Evolutionary conservation across 2,113 vertebrate species (phyloP), one percentile per base, ranked within the genome.

Genomic region (Ariopsis seemanni): DNA sequence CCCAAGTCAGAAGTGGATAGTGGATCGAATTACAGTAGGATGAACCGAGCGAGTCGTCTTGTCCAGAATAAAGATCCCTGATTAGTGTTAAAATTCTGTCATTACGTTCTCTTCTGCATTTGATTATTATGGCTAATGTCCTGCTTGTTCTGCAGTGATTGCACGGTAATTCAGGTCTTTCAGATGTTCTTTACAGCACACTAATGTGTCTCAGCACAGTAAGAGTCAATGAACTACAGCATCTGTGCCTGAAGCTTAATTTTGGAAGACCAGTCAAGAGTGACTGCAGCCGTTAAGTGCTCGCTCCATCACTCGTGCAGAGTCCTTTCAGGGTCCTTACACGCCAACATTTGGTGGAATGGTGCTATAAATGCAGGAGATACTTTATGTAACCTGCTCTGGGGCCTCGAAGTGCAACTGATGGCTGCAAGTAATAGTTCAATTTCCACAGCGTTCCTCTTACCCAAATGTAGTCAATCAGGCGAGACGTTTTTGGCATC

Each of bases 181-280:
- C 81, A 85, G 85, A 63, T 83, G 71, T 81, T 85, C 72, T 86
- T 90, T 82, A 86, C 82, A 91, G 85, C 89, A 90, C 84, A 79
- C 82, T 85, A 71, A 87, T 87, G 86, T 89, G 79, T 80, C 82
- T 69, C 78, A 85, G 85, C 85, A 52, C 80, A 74, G 87, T 57
- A 50, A 71, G 84, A 92, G 90, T 92, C 91, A 82, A 55, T 89
- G 85, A 83, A 91, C 85, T 88, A 69, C 72, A 87, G 82, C 53
- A 86, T 86, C 77, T 50, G 67, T 42, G 25, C 85, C 60, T 84
- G 58, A 87, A 90, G 91, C 89, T 91, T 80, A 82, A 71, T 90
- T 86, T 89, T 83, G 60, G 27, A 78, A 67, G 71, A 55, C 82
- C 81, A 84, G 52, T 65, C n/a, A 69, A 78, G 81, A 74, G 82